Base-by-base conservation (phyloP, 1,140 invertebrate species). In the Cotesia glomerata region DNA sequence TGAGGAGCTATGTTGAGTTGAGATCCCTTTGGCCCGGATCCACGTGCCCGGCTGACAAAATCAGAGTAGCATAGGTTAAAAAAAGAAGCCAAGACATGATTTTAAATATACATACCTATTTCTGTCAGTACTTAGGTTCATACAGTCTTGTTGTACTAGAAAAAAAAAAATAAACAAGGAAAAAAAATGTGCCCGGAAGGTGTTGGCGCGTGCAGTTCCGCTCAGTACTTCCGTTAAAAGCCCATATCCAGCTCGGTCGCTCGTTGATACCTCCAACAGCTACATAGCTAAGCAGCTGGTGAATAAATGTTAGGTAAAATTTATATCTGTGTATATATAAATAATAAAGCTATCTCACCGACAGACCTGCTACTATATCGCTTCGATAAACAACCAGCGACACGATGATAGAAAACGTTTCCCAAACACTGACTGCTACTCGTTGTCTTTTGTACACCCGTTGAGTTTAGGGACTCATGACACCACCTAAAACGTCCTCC, bases 191-290 rank as follows among this genome's bases (percentile, higher is more conserved):
- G 67, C 36, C 67, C 72, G 74, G 68, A 78, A 81, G 82, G 82
- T 84, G 82, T 82, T 80, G 78, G 78, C 68, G 81, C 81, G 79
- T 83, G 73, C 68, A 79, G 78, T 82, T 79, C 76, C 78, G 81
- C 82, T 78, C 82, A 78, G 68, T 80, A 82, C 82, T 80, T 81
- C 75, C 63, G 71, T 72, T 70, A 71, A 69, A 73, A 69, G 69
- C 68, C 71, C 39, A 45, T 45, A 45, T 45, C 39, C 39, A 45
- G 39, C 39, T 45, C 39, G 36, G 5, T 39, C 36, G 39, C 39
- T 45, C 5, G 39, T 7, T 45, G 39, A 45, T 45, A 45, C 5
- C 39, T 45, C 39, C 39, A 45, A 45, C 39, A 7, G 39, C 39
- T 45, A 45, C 39, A 45, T 26, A 26, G 11, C 39, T 45, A 45